Evolutionary conservation across 1,140 invertebrate species (phyloP).

Genomic region (Adelges cooleyi): DNA sequence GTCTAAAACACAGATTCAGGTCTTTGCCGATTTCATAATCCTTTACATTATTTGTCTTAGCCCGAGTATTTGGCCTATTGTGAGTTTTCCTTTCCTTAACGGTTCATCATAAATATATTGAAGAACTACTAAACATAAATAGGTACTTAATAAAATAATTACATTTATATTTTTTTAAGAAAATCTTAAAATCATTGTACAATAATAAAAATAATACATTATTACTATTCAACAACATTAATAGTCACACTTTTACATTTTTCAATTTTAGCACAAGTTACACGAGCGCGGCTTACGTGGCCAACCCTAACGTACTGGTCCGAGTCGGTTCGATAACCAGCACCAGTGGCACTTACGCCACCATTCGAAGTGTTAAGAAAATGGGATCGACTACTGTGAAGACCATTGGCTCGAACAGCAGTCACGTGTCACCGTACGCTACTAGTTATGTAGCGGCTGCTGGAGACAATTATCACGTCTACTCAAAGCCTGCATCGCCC

Average conservation of each 20-base stretch:
- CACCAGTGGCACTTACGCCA: slow-evolving; percentile 63
- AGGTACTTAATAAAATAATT: too few species aligned
- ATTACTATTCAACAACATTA: too few species aligned
- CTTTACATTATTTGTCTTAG: too few species aligned
- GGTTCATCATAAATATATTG: too few species aligned
- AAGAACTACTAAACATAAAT: too few species aligned
- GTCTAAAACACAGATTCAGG: too few species aligned
- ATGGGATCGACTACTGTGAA: slow-evolving; percentile 41
- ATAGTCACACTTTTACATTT: too few species aligned
- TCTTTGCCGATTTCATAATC: too few species aligned
- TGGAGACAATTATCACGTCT: slow-evolving; percentile 40
- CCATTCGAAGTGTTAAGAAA: slow-evolving; percentile 63
- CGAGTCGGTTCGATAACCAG: slow-evolving; percentile 40
- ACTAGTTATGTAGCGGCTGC: slow-evolving; percentile 43
- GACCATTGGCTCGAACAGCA: background rate
- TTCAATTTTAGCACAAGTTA: slow-evolving; percentile 51
- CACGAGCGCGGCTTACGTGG: slow-evolving; percentile 54
- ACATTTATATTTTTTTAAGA: background rate
- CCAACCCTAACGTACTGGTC: slow-evolving; percentile 47
- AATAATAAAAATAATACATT: background rate
- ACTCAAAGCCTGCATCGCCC: slow-evolving; percentile 41
- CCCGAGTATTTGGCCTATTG: too few species aligned
- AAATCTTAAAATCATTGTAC: background rate
- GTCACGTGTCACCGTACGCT: slow-evolving; percentile 41
- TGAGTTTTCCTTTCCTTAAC: too few species aligned